A percentile compares a stretch with the other conserved stretches of the same genome.
phyloP scores from a whole-genome alignment of 2,113 vertebrate species.

The Arenaria interpres region DNA sequence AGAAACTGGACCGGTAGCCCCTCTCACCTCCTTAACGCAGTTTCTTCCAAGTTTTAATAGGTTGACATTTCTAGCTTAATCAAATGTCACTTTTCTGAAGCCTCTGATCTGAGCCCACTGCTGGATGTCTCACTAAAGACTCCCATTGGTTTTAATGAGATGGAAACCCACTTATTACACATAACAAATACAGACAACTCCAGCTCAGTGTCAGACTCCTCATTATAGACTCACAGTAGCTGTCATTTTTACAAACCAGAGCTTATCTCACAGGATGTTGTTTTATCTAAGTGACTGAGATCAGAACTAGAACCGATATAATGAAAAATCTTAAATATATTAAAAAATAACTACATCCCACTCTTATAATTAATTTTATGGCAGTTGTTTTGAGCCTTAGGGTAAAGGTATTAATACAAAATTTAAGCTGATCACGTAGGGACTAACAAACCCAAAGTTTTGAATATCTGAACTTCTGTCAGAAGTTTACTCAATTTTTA shows the following conservation, averaged over 20 bases:
- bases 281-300: neutral
- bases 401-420: neutral
- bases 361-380: neutral
- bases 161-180: neutral
- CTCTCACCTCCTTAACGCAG: neutral
- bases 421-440: neutral
- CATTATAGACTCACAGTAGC: neutral
- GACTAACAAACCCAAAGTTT: rapidly evolving
- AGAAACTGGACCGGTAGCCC: neutral
- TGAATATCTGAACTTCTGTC: neutral
- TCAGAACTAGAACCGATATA: neutral
- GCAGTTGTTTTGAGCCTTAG: neutral
- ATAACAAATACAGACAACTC: neutral
- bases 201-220: neutral
- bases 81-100: neutral
- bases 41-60: neutral
- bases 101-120: neutral
- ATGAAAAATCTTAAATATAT: neutral
- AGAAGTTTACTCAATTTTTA: neutral
- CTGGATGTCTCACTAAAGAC: neutral
- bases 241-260: neutral
- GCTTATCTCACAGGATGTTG: neutral
- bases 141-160: neutral
- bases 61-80: constrained; percentile 15
- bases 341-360: neutral